These are phyloP conservation scores for Kradibia gibbosae DNA, from an alignment of 1,140 invertebrate genomes.

Conservation along the genomic window DNA sequence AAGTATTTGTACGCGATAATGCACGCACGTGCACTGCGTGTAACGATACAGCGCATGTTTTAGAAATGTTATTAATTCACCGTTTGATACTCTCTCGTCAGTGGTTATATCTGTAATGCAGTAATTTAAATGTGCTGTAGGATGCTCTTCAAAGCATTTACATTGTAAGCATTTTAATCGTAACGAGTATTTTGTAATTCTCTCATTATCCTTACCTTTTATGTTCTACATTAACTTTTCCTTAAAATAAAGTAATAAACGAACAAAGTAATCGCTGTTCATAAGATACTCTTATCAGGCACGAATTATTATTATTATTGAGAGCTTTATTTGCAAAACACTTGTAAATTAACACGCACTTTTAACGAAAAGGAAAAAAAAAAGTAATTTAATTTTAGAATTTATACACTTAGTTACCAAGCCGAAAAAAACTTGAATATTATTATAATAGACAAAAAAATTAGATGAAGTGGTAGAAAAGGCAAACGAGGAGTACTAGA, in stretches of 20 bases:
- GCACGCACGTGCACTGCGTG: constrained; percentile 48
- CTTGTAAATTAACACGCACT: constrained; percentile 48
- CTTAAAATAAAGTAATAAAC: not conserved
- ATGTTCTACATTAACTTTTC: constrained; percentile 26
- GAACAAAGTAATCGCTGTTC: constrained; percentile 11
- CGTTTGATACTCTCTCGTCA: constrained; percentile 58
- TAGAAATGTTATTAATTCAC: constrained; percentile 55
- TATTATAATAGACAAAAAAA: constrained; percentile 51
- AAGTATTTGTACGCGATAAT: constrained; percentile 22
- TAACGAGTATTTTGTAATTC: not conserved
- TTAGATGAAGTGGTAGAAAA: constrained; percentile 36
- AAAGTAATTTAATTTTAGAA: constrained; percentile 66
- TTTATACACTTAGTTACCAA: constrained; percentile 65
- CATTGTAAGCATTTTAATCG: constrained; percentile 42
- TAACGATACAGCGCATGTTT: constrained; percentile 55
- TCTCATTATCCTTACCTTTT: constrained; percentile 22
- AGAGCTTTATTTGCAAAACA: constrained; percentile 46
- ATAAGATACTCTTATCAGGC: constrained; percentile 26
- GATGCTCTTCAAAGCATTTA: constrained; percentile 57
- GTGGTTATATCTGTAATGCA: constrained; percentile 50
- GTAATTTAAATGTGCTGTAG: constrained; percentile 54
- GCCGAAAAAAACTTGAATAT: constrained; percentile 67
- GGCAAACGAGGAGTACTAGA: constrained; percentile 15
- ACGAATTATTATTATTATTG: constrained; percentile 25
- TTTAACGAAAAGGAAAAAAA: constrained; percentile 47